Evolutionary conservation across 2,888 invertebrate genomes (phyloP), one percentile per base, ranked within the genome.

Genomic region (Mimachlamys varia): DNA sequence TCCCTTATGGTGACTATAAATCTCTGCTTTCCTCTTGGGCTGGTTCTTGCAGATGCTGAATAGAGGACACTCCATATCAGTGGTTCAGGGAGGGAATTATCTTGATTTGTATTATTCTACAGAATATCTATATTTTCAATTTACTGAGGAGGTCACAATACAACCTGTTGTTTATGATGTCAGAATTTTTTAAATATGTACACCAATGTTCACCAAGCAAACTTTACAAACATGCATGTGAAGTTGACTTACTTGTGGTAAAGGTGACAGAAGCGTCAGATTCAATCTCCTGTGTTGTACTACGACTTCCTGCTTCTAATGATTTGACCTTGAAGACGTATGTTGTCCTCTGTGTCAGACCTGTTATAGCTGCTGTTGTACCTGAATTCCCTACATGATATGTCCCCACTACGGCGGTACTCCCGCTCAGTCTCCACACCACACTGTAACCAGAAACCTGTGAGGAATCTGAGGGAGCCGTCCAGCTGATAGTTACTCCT

Each of bases 181-280:
- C 44, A 44, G 7, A 44, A 3, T 53, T 13, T 17, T 15, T 53
- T 7, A 2, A 50, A 12, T 12, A 50, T 15, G 50, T 50, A 50
- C 15, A 50, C 15, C 7, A 50, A 50, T 12, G 7, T 12, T 50
- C 15, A 17, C 2, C 15, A 53, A 17, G 17, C 15, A 15, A 10
- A 62, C 22, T 62, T 62, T 19, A 62, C 62, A 62, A 62, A 62
- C 62, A 19, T n/a, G n/a, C 13, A 62, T 2, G 2, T 62, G 27
- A 62, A 62, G n/a, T 33, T 76, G 76, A 33, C 76, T 76, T 76
- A 76, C 76, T 76, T 76, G 76, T 76, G 33, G 76, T 76, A 33
- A 76, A 27, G 7, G 17, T 76, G 27, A 76, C 76, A 76, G 76
- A 76, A 76, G 76, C 27, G 17, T 76, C 76, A 33, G 76, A 76